These are phyloP conservation scores for Limnephilus marmoratus DNA, from an alignment of 2,888 invertebrate genomes.

Conservation along the genomic window DNA sequence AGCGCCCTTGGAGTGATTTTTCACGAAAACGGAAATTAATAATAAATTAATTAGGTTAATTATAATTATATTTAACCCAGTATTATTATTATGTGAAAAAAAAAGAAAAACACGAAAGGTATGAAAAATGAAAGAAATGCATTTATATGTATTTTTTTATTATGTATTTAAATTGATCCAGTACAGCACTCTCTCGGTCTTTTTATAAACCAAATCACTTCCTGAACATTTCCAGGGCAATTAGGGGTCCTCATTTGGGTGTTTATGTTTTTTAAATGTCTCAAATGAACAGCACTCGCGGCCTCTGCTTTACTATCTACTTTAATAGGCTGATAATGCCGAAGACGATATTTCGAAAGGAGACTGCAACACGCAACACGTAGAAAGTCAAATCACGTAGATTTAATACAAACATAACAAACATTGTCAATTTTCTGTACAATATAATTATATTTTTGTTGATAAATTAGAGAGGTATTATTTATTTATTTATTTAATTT, in stretches of 20 bases:
- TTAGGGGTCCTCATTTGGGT: conserved; percentile 39
- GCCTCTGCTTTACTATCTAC: not conserved
- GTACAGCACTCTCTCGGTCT: not conserved
- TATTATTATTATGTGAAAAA: too few species aligned
- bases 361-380: not conserved
- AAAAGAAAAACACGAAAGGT: too few species aligned
- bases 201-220: conserved; percentile 36
- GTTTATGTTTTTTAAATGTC: conserved; percentile 50
- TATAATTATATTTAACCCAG: too few species aligned
- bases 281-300: not conserved
- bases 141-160: too few species aligned
- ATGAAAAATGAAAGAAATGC: too few species aligned
- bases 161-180: not conserved
- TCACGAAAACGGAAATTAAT: too few species aligned
- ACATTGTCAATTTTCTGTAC: too few species aligned
- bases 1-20: too few species aligned
- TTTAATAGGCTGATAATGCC: not conserved
- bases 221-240: conserved; percentile 18
- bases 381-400: not conserved
- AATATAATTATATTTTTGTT: too few species aligned
- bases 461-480: too few species aligned
- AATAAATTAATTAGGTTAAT: too few species aligned
- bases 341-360: not conserved
- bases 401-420: not conserved
- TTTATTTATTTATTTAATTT: too few species aligned